Conservation (phyloP, 2,797 vertebrate genomes). For the Falco biarmicus region DNA sequence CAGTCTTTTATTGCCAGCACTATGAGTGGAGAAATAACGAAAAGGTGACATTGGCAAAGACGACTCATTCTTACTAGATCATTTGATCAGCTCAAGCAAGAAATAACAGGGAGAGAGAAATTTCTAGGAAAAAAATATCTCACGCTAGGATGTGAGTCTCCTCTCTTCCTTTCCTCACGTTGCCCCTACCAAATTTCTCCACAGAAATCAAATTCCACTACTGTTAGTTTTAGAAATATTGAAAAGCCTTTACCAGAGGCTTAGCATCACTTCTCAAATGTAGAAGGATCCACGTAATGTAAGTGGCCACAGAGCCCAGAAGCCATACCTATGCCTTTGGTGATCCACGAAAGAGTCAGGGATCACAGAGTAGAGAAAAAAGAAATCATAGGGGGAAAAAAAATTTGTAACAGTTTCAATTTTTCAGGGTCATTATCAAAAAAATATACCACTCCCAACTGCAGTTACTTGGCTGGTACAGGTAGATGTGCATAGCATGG, state of each 20-base stretch:
- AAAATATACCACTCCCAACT: neutral
- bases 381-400: neutral
- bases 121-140: neutral
- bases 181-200: neutral
- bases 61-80: neutral
- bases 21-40: neutral
- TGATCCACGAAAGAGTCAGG: neutral
- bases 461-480: neutral
- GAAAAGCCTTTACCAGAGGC: neutral
- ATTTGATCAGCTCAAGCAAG: neutral
- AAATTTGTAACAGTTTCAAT: neutral
- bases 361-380: neutral
- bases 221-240: neutral
- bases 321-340: neutral
- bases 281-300: fast-evolving
- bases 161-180: neutral
- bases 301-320: neutral
- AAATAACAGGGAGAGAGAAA: neutral
- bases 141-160: neutral
- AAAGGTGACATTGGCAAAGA: neutral
- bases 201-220: neutral
- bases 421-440: neutral
- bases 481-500: neutral
- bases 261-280: neutral
- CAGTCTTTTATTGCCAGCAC: neutral